Base-by-base conservation (phyloP, 2,888 invertebrate species). In the Laothoe populi region DNA sequence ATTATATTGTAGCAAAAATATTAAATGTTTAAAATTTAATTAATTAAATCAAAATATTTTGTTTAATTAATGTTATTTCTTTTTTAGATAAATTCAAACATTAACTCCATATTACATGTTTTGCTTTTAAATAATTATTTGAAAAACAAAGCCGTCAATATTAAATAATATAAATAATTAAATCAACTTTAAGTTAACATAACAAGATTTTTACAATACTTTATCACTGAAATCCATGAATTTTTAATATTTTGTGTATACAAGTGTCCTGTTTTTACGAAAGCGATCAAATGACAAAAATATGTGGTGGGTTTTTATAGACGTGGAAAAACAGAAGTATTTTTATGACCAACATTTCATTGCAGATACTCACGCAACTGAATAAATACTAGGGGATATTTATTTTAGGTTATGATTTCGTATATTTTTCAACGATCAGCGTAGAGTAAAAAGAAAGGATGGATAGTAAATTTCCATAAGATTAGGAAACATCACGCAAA, bases 161-260 rank as follows among this genome's bases (percentile, higher is more conserved):
- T 40, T 46, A 11, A 16, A 19, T 11, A 16, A 35, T 10, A 21
- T 48, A 3, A 10, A 26, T 21, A 13, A n/a, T 1, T 7, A 3
- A 48, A 16, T 1, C 7, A 49, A n/a, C 24, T 10, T n/a, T 21
- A 45, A 21, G 11, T 13, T 21, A 11, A 21, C n/a, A n/a, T n/a
- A 46, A 23, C 4, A 46, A 13, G 23, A 1, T 23, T 45, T 4
- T 19, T 2, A 8, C 53, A 19, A 3, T 19, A 53, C 53, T 35
- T 35, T 53, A 19, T 35, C 53, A 53, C 11, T 19, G 19, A 53
- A 53, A 16, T 53, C 35, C 53, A 53, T 53, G 31, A 10, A 31
- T 11, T 16, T 35, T 19, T 31, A 11, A 16, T 48, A 8, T 16
- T 49, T 53, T 11, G n/a, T 16, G 0, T 31, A 21, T 19, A 10